A percentile compares a stretch with the other conserved stretches of the same genome.
Evolutionary conservation across 2,888 invertebrate species (phyloP).

Genomic region (Linnaemya tessellans): DNA sequence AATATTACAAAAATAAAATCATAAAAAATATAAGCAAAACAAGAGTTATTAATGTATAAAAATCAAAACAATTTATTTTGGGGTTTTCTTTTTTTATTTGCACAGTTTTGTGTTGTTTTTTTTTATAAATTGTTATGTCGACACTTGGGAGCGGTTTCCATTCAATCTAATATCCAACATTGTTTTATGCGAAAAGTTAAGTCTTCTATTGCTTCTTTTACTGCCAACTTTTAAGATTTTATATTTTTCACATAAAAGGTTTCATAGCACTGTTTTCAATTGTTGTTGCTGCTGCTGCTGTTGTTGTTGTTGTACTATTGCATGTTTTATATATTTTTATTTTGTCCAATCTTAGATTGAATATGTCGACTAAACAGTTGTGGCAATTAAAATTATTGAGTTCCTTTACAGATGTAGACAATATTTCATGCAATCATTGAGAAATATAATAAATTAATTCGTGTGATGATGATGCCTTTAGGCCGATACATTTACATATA

Average conservation of each 20-base stretch:
- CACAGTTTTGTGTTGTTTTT: slow-evolving; percentile 10
- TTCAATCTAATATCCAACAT: slow-evolving; percentile 1
- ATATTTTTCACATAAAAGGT: slow-evolving; percentile 45
- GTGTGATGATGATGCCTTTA: no score
- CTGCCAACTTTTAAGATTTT: slow-evolving; percentile 45
- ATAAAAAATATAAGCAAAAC: slow-evolving; percentile 42
- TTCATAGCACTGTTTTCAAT: slow-evolving; percentile 22
- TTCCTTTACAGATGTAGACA: no score
- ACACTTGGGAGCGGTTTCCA: slow-evolving; percentile 61
- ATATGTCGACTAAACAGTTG: slow-evolving; percentile 25
- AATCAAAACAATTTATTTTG: slow-evolving; percentile 43
- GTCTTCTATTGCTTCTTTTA: slow-evolving; percentile 44
- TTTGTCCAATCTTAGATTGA: slow-evolving; percentile 41
- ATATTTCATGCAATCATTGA: background rate
- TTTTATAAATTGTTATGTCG: slow-evolving; percentile 60
- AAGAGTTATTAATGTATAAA: slow-evolving; percentile 41
- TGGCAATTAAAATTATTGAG: slow-evolving; percentile 1
- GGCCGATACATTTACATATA: no score
- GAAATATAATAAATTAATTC: background rate
- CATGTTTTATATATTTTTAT: slow-evolving; percentile 45
- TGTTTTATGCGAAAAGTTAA: slow-evolving; percentile 18
- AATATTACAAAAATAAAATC: slow-evolving; percentile 56
- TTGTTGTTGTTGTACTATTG: slow-evolving; percentile 40
- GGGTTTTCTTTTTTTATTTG: background rate
- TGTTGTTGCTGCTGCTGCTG: slow-evolving; percentile 18